Evolutionary conservation across 2,113 vertebrate species (phyloP), one percentile per base, ranked within the genome.

Genomic region (Lanius collurio): DNA sequence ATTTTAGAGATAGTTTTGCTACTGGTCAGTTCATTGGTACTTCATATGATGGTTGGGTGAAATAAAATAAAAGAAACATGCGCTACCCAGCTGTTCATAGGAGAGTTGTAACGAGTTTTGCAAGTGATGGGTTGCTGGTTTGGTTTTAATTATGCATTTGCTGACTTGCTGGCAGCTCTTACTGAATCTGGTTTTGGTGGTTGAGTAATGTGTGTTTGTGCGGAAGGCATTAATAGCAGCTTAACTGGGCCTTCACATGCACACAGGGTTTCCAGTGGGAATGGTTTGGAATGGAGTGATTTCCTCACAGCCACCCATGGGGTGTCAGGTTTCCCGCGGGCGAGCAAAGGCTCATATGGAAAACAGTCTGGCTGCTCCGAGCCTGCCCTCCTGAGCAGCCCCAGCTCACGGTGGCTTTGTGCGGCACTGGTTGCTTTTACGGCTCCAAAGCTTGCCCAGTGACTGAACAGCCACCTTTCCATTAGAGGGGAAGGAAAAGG

Each of bases 281-380:
- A 91, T 74, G 81, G 57, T 78, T 93, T 80, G 77, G 67, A 89
- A 35, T 6, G 20, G 78, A 91, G 73, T 2, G 65, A 86, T 96
- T 94, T 93, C 90, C 94, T 79, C 31, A 53, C 74, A 96, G 95
- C 42, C 93, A 90, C 84, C 81, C 73, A n/a, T 37, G 74, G 92
- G 77, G 96, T 92, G 90, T 97, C 95, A 5, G 80, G 50, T 97
- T 97, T 97, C 97, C 91, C 11, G 7, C 7, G 6, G 79, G 71
- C 4, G 3, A 76, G 93, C 47, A 21, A 30, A 87, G 76, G 47
- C 89, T 94, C 79, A 4, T 9, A 23, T 33, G 74, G 89, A 94
- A 97, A 96, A 94, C 79, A 57, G 41, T 91, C 92, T 90, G 94
- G 47, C 62, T 26, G 27, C 0, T 0, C 28, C 0, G 2, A 27